Conservation (phyloP, 2,113 vertebrate genomes). For the Prunella himalayana region DNA sequence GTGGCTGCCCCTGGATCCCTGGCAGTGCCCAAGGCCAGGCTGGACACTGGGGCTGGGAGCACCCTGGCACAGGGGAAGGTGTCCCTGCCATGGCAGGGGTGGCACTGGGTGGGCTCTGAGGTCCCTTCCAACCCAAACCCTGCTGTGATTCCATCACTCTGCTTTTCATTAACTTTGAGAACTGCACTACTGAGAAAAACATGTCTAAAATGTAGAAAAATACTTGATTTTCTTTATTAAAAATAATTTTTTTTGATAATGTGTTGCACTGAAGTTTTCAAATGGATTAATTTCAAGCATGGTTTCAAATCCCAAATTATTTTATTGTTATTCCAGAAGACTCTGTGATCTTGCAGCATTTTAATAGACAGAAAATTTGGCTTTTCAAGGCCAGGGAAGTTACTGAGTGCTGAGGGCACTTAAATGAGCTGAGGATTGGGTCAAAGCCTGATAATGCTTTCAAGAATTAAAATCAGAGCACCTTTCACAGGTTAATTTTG, state of each 20-base stretch:
- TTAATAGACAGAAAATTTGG: neutral
- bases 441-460: neutral
- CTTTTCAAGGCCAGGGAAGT: neutral
- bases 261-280: neutral
- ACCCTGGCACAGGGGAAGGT: neutral
- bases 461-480: neutral
- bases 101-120: accelerated
- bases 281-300: neutral
- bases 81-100: neutral
- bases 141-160: neutral
- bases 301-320: neutral
- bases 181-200: neutral
- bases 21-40: neutral
- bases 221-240: neutral
- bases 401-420: neutral
- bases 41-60: neutral
- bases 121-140: neutral
- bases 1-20: neutral
- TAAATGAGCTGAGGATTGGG: neutral
- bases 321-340: neutral
- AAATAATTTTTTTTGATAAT: neutral
- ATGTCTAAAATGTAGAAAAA: neutral
- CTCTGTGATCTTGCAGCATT: neutral
- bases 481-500: neutral
- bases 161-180: neutral